Percentiles rank a stretch among this genome's conserved stretches.
phyloP scores from a whole-genome alignment of 2,113 vertebrate species.

The Syngnathus typhle region DNA sequence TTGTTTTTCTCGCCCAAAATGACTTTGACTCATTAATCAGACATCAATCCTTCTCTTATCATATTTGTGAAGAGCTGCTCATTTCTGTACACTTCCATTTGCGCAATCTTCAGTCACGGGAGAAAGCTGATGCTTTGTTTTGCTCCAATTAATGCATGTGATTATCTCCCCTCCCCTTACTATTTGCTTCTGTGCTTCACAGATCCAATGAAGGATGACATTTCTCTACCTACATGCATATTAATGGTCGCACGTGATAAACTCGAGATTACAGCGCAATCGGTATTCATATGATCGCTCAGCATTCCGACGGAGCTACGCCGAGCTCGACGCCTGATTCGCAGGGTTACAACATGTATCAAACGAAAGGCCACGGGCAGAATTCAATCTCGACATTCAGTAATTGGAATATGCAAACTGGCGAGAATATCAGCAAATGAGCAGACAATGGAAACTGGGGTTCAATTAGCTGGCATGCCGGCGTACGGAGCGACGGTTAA shows the following conservation, averaged over 20 bases:
- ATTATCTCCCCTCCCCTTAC: neutral
- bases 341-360: conserved; percentile 43
- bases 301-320: conserved; percentile 40
- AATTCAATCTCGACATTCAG: conserved; percentile 58
- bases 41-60: conserved; percentile 41
- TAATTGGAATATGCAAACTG: conserved; percentile 57
- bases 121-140: neutral
- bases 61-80: conserved; percentile 31
- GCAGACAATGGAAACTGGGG: conserved; percentile 61
- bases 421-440: conserved; percentile 59
- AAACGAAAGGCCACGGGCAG: conserved; percentile 40
- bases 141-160: neutral
- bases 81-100: conserved; percentile 46
- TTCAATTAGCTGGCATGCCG: conserved; percentile 65
- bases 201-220: conserved; percentile 21
- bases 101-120: neutral
- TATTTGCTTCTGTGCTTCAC: neutral
- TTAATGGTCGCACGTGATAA: conserved; percentile 36
- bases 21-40: conserved; percentile 65
- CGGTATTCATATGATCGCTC: conserved; percentile 45
- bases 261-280: conserved; percentile 34
- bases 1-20: no score
- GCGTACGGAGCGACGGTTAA: conserved; percentile 69
- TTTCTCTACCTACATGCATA: conserved; percentile 49
- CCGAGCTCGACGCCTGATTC: conserved; percentile 43